phyloP scores from a whole-genome alignment of 1,140 invertebrate genomes.

The Heliconius hermathena region DNA sequence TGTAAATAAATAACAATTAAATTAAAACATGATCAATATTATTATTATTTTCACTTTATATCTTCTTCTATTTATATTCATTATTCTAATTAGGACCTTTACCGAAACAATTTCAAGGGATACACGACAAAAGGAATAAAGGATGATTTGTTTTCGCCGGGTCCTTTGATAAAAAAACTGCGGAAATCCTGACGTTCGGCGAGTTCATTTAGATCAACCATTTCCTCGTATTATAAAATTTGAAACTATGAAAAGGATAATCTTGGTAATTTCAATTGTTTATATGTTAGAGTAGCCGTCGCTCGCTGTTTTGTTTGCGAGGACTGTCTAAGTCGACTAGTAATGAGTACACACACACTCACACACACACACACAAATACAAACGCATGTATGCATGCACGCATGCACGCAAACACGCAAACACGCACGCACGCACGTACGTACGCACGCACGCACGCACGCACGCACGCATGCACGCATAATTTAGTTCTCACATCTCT shows the following conservation, averaged over 20 bases:
- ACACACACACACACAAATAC: too few relatives aligned
- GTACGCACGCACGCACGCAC: too few relatives aligned
- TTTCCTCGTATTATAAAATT: constrained; percentile 13
- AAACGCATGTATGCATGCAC: too few relatives aligned
- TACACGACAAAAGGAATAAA: constrained; percentile 33
- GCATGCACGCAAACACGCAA: too few relatives aligned
- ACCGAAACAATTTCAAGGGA: constrained; percentile 26
- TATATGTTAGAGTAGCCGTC: neutral
- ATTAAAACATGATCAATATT: neutral
- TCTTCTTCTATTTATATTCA: constrained; percentile 3
- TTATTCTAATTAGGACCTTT: constrained; percentile 33
- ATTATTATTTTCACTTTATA: neutral
- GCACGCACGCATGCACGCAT: too few relatives aligned
- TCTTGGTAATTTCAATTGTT: constrained; percentile 9
- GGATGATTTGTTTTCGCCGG: constrained; percentile 35
- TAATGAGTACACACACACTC: too few relatives aligned
- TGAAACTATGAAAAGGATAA: constrained; percentile 18
- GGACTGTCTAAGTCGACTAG: too few relatives aligned
- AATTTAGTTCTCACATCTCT: too few relatives aligned
- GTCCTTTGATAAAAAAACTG: constrained; percentile 31
- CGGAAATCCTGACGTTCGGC: constrained; percentile 31
- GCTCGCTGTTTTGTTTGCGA: too few relatives aligned
- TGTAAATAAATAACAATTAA: neutral
- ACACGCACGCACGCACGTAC: too few relatives aligned
- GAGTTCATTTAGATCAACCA: constrained; percentile 37